phyloP scores from a whole-genome alignment of 2,888 invertebrate genomes.

The Anorthoa munda region DNA sequence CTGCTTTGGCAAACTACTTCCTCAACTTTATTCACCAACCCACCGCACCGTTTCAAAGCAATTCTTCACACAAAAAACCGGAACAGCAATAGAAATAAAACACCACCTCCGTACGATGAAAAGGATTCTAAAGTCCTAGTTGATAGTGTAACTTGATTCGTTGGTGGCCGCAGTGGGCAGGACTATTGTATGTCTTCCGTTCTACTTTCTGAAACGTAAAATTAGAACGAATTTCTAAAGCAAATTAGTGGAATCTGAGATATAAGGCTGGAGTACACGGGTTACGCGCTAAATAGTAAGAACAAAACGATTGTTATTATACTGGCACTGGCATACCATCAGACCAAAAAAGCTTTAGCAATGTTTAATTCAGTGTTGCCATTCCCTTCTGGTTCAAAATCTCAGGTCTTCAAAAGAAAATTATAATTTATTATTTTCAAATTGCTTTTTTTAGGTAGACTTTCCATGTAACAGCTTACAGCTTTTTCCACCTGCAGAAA shows the following conservation, averaged over 20 bases:
- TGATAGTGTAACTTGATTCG: conserved; percentile 16
- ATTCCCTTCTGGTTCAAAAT: no score
- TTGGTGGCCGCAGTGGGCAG: conserved; percentile 21
- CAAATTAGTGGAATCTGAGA: conserved; percentile 60
- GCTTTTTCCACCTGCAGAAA: no score
- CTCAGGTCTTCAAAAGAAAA: no score
- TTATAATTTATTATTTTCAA: no score
- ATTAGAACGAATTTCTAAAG: conserved; percentile 68
- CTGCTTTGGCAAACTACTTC: background rate
- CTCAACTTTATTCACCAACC: background rate
- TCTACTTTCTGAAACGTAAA: conserved; percentile 51
- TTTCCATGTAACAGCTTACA: no score
- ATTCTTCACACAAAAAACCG: conserved; percentile 12
- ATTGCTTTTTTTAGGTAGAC: no score
- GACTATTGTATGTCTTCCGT: conserved; percentile 42
- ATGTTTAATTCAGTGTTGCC: no score
- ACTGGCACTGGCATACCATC: no score
- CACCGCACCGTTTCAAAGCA: background rate
- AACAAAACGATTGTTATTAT: no score
- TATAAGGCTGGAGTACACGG: conserved; percentile 38
- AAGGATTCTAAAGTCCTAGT: conserved; percentile 1
- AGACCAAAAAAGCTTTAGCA: no score
- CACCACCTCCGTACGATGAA: background rate
- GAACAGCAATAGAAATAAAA: conserved; percentile 3
- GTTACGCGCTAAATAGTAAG: background rate